Base-by-base conservation (phyloP, 2,797 vertebrate genomes). In the Chrosomus eos region DNA sequence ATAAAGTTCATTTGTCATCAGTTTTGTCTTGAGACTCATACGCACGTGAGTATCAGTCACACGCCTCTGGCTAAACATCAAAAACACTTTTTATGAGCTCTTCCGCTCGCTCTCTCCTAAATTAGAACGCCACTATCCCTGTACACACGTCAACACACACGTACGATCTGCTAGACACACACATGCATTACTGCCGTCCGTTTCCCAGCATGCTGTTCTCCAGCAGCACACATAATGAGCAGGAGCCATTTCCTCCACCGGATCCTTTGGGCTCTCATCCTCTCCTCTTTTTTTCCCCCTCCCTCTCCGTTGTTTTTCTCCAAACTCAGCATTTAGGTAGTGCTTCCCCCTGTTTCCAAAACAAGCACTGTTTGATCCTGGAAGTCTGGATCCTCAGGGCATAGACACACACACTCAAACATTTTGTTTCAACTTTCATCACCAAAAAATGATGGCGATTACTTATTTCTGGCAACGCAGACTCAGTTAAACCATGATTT, bases 311-410 rank as follows among this genome's bases (percentile, higher is more conserved):
- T 83, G 64, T 71, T 81, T 87, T 89, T 79, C 88, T 87, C 73
- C 73, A 75, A 23, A 86, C 78, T 89, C 88, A 87, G 86, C 88
- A 45, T 87, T 84, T 88, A 72, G 74, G 62, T 87, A 67, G 45
- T 36, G 81, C 80, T 85, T 82, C 84, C 81, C 76, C 53, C 84
- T 55, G 79, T 83, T 82, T 81, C 82, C 78, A 89, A 84, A 83
- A 73, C 85, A 79, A 40, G 73, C 86, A n/a, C 43, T 64, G 66
- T 87, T 87, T 89, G 86, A 87, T 86, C 84, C 38, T 84, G 68
- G 26, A 71, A 13, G 73, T 86, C 84, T 87, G 68, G 68, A 75
- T 82, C 78, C 86, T 78, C 21, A 11, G 68, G 79, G 66, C 40
- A 82, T 3, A 76, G 68, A 81, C 62, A 66, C 74, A 81, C 80